Evolutionary conservation across 2,113 vertebrate species (phyloP).

Genomic region (Fregetta grallaria): DNA sequence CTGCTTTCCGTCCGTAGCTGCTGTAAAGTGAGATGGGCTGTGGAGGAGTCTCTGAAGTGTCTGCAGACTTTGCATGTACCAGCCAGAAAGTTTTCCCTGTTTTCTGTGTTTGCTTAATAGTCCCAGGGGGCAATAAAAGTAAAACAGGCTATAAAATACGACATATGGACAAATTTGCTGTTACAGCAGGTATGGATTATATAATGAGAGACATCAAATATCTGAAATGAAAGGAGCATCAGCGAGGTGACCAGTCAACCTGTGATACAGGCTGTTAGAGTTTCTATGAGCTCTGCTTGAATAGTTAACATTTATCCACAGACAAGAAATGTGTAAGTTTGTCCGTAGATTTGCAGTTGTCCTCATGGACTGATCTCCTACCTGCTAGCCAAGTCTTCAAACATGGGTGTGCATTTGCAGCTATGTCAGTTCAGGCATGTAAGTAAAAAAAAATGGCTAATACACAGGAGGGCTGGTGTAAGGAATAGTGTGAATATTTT

Average conservation of each 20-base stretch:
- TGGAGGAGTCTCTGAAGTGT: slow-evolving; percentile 8
- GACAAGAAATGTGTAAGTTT: not conserved
- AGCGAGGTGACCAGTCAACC: not conserved
- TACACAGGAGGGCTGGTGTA: not conserved
- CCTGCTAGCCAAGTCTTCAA: not conserved
- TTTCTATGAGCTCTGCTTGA: not conserved
- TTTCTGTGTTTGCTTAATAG: slow-evolving; percentile 10
- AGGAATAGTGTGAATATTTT: not conserved
- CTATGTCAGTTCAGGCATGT: not conserved
- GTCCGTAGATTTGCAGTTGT: not conserved
- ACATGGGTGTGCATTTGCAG: not conserved
- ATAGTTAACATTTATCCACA: not conserved
- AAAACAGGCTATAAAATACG: slow-evolving; percentile 4
- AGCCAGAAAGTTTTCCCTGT: not conserved
- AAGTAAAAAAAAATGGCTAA: not conserved
- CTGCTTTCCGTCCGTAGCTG: slow-evolving; percentile 19
- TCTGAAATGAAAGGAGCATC: not conserved
- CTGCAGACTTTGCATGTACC: not conserved
- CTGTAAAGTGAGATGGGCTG: slow-evolving; percentile 24
- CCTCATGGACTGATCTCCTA: not conserved
- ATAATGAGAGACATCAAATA: not conserved
- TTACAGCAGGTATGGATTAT: not conserved
- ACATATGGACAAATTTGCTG: not conserved
- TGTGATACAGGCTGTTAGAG: not conserved
- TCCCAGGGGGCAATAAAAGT: not conserved